Conservation (phyloP, 2,888 invertebrate genomes). For the Cantharis lateralis region DNA sequence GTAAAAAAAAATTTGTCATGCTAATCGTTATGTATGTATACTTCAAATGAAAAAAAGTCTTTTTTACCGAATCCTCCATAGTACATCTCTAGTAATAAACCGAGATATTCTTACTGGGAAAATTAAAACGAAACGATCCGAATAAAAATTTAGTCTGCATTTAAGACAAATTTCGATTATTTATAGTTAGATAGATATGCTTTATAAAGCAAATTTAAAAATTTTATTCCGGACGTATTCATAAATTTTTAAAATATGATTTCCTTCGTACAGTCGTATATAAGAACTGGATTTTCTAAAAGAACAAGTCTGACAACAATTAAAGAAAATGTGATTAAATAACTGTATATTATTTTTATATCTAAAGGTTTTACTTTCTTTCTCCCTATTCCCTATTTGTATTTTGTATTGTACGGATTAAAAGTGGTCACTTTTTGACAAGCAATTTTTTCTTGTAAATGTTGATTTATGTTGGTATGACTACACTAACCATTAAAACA, state of each 20-base stretch:
- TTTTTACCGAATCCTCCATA: background rate
- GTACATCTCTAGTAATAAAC: background rate
- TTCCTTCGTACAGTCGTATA: background rate
- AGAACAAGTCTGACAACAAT: background rate
- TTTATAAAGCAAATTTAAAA: background rate
- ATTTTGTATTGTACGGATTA: too few species aligned
- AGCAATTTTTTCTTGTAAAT: too few species aligned
- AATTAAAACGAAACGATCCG: background rate
- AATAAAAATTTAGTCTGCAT: background rate
- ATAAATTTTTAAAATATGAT: background rate
- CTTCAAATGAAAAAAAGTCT: background rate
- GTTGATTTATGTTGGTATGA: too few species aligned
- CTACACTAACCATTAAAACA: too few species aligned
- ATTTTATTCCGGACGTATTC: background rate
- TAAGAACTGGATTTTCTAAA: background rate
- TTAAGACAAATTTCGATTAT: background rate
- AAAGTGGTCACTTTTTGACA: too few species aligned
- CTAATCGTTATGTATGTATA: background rate
- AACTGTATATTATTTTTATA: background rate
- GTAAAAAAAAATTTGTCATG: background rate
- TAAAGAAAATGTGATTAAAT: background rate
- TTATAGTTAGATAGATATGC: background rate
- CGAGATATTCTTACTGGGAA: background rate
- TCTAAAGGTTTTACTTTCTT: background rate
- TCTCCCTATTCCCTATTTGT: too few species aligned